Base-by-base conservation (phyloP, 2,113 vertebrate genomes). In the Bostrychus sinensis region DNA sequence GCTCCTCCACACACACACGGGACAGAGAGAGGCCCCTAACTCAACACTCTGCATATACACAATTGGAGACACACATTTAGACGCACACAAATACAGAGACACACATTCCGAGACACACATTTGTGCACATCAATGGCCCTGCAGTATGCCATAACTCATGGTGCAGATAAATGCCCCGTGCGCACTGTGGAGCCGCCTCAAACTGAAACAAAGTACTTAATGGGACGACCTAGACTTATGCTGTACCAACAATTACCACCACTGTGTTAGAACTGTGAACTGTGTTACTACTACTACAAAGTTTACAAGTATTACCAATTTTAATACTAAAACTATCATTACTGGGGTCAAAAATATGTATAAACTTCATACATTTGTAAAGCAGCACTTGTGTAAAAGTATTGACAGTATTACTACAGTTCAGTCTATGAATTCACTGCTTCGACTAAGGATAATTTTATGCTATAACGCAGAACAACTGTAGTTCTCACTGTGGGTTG, bases 141-240 rank as follows among this genome's bases (percentile, higher is more conserved):
- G 19, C 56, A 60, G 82, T 58, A 72, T 60, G 58, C 72, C 67
- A 84, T 88, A 82, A 82, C 79, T 86, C 81, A 85, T 72, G 74
- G 78, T 63, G 76, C 77, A 87, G 83, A 87, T 80, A 85, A 89
- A 89, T 83, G 83, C 83, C 78, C 69, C 65, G 63, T 83, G 73
- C 84, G 83, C 80, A 82, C 76, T 86, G 81, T 81, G n/a, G n/a
- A n/a, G n/a, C 74, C 79, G 14, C 7, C 25, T 2, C 2, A n/a
- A 30, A 51, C 25, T 10, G 16, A 30, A 25, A 50, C 13, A n/a
- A 48, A 48, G 5, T 3, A 9, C 25, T 28, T 7, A 51, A 51
- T 10, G 7, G 48, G 48, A 51, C 16, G 8, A n/a, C 14, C 2
- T 32, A 2, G 30, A 32, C 30, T 28, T 28, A 7, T 10, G 48